These are phyloP conservation scores for Coryphaenoides rupestris DNA, from an alignment of 2,113 vertebrate species.

Conservation along the genomic window DNA sequence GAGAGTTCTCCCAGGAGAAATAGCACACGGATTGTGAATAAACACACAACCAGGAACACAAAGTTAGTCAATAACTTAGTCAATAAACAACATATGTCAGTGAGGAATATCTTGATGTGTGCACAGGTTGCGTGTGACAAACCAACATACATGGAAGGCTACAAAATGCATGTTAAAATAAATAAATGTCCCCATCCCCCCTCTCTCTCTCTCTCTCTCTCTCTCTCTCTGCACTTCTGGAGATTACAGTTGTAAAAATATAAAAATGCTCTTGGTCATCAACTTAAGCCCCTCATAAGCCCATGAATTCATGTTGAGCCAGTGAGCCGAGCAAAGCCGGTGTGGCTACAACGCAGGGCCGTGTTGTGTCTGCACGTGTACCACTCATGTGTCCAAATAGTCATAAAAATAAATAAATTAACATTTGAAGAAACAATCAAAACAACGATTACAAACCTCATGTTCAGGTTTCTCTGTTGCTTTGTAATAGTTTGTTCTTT, in stretches of 20 bases:
- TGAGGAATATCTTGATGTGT: background rate
- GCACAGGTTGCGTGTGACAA: conserved; percentile 6
- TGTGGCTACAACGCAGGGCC: conserved; percentile 13
- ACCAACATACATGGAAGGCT: background rate
- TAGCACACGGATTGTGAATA: conserved; percentile 16
- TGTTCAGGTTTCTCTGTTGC: too few species aligned
- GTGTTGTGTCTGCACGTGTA: background rate
- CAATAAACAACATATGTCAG: too few species aligned
- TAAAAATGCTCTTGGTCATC: conserved; percentile 35
- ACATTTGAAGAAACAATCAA: too few species aligned
- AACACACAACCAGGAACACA: conserved; percentile 24
- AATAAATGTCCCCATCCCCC: conserved; percentile 27
- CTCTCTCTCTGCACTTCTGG: conserved; percentile 5
- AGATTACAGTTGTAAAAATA: conserved; percentile 54
- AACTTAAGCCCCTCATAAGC: conserved; percentile 57
- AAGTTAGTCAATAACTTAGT: background rate
- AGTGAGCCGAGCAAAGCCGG: conserved; percentile 34
- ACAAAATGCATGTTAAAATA: background rate
- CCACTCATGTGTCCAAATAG: background rate
- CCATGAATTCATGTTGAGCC: conserved; percentile 42
- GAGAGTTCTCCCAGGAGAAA: conserved; percentile 36
- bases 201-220: too few species aligned
- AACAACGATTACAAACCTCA: too few species aligned
- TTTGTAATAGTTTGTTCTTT: too few species aligned
- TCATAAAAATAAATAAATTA: background rate